Conservation (phyloP, 2,113 vertebrate species). For the Galbula dea region DNA sequence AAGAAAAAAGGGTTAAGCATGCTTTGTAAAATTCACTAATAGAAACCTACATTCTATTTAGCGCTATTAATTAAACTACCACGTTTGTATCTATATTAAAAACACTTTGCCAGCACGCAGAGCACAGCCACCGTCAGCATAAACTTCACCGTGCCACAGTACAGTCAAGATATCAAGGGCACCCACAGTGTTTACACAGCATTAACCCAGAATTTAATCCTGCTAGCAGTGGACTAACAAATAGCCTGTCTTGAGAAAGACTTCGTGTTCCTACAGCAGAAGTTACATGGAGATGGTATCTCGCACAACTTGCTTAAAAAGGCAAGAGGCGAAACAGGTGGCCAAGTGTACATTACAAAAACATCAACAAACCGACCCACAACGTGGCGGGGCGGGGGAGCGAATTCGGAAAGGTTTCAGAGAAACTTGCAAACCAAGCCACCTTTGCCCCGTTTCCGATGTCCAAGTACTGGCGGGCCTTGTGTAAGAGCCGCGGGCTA, state of each 20-base stretch:
- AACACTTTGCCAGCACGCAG: not conserved
- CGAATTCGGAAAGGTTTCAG: not conserved
- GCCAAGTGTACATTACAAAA: rapidly evolving
- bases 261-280: not conserved
- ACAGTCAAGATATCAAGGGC: not conserved
- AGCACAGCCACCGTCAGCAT: not conserved
- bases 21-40: not conserved
- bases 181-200: not conserved
- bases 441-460: not conserved
- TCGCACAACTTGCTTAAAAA: not conserved
- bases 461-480: not conserved
- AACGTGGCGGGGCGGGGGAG: too few relatives aligned
- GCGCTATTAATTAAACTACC: not conserved
- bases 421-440: not conserved
- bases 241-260: not conserved
- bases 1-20: not conserved
- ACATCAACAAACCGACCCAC: too few relatives aligned
- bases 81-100: not conserved
- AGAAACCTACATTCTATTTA: not conserved
- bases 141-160: not conserved
- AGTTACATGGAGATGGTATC: not conserved
- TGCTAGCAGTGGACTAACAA: not conserved
- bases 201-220: not conserved
- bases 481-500: not conserved
- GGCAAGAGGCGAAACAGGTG: not conserved